Percentiles rank a stretch among this genome's conserved stretches.
Evolutionary conservation across 2,888 invertebrate genomes (phyloP).

Genomic region (Urechis unicinctus): DNA sequence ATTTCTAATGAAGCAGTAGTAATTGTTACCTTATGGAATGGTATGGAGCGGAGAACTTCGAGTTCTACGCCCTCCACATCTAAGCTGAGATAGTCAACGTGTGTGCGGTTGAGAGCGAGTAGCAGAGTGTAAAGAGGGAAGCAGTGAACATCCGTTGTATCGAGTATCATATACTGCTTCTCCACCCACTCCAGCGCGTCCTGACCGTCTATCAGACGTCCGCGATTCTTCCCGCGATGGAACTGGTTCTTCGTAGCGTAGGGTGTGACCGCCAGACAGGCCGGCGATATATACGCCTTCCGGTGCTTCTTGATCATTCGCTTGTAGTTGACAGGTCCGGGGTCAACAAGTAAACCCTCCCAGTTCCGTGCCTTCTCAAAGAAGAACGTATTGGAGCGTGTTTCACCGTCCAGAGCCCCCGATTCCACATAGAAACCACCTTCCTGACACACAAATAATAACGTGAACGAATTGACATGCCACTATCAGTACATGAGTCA

Average conservation of each 20-base stretch:
- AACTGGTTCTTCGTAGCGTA: not conserved
- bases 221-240: slow-evolving; percentile 2
- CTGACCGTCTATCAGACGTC: slow-evolving; percentile 1
- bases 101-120: slow-evolving; percentile 67
- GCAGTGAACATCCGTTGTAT: slow-evolving; percentile 60
- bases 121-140: slow-evolving; percentile 77
- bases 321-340: slow-evolving; percentile 1
- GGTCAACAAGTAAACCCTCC: slow-evolving; percentile 47
- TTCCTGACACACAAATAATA: slow-evolving; percentile 10
- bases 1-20: slow-evolving; percentile 33
- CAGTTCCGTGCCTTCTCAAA: slow-evolving; percentile 66
- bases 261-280: not conserved
- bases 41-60: slow-evolving; percentile 58
- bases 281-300: slow-evolving; percentile 2
- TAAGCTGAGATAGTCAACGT: slow-evolving; percentile 66
- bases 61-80: slow-evolving; percentile 57
- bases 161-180: not conserved
- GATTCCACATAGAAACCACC: slow-evolving; percentile 70
- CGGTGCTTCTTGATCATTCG: slow-evolving; percentile 1
- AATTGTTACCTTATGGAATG: slow-evolving; percentile 55
- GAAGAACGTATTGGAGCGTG: slow-evolving; percentile 64
- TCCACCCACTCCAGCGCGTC: slow-evolving; percentile 4
- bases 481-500: too few species aligned
- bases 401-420: slow-evolving; percentile 59
- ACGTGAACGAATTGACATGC: too few species aligned